phyloP scores from a whole-genome alignment of 1,140 invertebrate genomes.

The Zaprionus lachaisei region DNA sequence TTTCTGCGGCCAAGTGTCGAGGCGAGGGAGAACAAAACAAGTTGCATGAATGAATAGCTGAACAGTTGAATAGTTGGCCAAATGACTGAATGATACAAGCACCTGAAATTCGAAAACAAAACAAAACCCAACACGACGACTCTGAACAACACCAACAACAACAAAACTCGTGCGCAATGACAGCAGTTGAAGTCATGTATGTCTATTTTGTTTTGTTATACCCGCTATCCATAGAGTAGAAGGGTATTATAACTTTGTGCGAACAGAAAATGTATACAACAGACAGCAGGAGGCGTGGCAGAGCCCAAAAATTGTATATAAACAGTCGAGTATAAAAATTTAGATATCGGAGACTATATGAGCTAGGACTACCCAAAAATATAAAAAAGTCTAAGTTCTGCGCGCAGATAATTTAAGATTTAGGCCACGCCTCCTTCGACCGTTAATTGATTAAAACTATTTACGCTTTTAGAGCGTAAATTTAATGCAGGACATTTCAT shows the following conservation, averaged over 20 bases:
- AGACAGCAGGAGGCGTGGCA: background rate
- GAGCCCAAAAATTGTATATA: background rate
- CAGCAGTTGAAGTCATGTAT: slow-evolving; percentile 77
- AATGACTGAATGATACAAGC: slow-evolving; percentile 73
- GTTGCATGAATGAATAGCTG: slow-evolving; percentile 81
- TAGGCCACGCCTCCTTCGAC: too few relatives aligned
- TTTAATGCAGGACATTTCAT: too few relatives aligned
- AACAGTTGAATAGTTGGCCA: slow-evolving; percentile 61
- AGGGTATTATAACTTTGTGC: background rate
- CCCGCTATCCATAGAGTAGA: background rate
- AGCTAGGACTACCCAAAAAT: too few relatives aligned
- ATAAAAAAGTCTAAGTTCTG: too few relatives aligned
- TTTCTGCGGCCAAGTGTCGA: slow-evolving; percentile 64
- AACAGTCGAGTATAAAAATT: too few relatives aligned
- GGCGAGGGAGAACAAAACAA: slow-evolving; percentile 73
- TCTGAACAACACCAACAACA: slow-evolving; percentile 34
- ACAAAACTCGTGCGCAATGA: slow-evolving; percentile 74
- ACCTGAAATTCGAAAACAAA: slow-evolving; percentile 79
- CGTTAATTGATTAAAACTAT: too few relatives aligned
- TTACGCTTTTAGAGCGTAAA: too few relatives aligned
- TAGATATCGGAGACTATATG: too few relatives aligned
- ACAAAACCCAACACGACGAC: slow-evolving; percentile 59
- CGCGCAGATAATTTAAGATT: too few relatives aligned
- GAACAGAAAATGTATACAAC: background rate
- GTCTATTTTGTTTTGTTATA: background rate